A percentile compares a stretch with the other conserved stretches of the same genome.
These are phyloP conservation scores for Lordiphosa stackelbergi DNA, from an alignment of 1,140 invertebrate species.

Conservation along the genomic window DNA sequence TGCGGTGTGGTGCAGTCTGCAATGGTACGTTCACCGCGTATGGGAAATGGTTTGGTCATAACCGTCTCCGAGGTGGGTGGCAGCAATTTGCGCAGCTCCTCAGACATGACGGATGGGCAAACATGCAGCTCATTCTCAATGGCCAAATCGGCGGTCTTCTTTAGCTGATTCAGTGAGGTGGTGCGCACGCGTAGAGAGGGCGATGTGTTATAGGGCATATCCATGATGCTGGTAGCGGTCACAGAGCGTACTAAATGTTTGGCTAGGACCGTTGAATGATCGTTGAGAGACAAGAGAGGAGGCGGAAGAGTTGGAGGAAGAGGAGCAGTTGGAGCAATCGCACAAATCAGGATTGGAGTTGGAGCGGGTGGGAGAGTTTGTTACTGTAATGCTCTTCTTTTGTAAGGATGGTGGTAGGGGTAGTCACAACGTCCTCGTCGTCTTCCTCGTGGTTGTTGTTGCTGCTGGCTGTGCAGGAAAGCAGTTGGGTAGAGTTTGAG, in stretches of 20 bases:
- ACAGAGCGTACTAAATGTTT: slow-evolving; percentile 64
- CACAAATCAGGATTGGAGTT: slow-evolving; percentile 25
- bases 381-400: slow-evolving; percentile 9
- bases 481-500: slow-evolving; percentile 32
- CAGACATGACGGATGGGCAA: slow-evolving; percentile 82
- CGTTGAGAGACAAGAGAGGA: slow-evolving; percentile 14
- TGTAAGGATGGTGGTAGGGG: slow-evolving; percentile 21
- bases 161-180: slow-evolving; percentile 77
- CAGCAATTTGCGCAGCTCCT: slow-evolving; percentile 81
- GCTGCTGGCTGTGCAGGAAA: slow-evolving; percentile 43
- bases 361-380: background rate
- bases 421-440: slow-evolving; percentile 29
- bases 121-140: slow-evolving; percentile 78
- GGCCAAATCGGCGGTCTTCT: slow-evolving; percentile 78
- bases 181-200: slow-evolving; percentile 81
- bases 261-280: slow-evolving; percentile 33
- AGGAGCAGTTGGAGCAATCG: slow-evolving; percentile 20
- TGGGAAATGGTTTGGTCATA: slow-evolving; percentile 91
- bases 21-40: slow-evolving; percentile 81
- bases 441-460: slow-evolving; percentile 2
- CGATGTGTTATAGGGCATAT: slow-evolving; percentile 78
- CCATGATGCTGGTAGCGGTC: slow-evolving; percentile 75
- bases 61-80: slow-evolving; percentile 88
- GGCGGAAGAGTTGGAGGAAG: slow-evolving; percentile 15
- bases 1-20: slow-evolving; percentile 81